These are phyloP conservation scores for Gymnosoma rotundatum DNA, from an alignment of 2,888 invertebrate genomes.

Conservation along the genomic window DNA sequence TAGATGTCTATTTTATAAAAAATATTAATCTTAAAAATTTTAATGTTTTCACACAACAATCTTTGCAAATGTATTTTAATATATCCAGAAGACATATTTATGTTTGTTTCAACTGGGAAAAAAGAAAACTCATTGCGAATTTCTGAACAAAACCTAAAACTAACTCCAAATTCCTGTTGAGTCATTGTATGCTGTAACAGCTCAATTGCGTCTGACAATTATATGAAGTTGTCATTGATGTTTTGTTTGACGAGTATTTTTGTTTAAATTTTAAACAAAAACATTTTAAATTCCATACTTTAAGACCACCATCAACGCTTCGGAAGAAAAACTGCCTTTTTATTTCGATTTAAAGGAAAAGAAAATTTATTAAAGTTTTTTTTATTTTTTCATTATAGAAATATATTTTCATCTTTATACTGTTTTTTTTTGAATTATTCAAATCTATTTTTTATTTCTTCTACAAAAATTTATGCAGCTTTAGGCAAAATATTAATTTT, in stretches of 20 bases:
- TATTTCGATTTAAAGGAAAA: neutral
- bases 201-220: conserved; percentile 44
- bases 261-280: neutral
- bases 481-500: neutral
- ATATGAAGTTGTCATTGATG: conserved; percentile 36
- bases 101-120: neutral
- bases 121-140: conserved; percentile 44
- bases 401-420: neutral
- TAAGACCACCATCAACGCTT: conserved; percentile 36
- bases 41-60: no score
- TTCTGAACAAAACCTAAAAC: neutral
- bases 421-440: neutral
- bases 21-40: no score
- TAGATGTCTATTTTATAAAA: no score
- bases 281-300: neutral
- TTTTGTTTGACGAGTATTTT: conserved; percentile 4
- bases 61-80: no score
- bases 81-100: neutral
- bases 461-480: neutral
- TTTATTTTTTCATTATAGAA: neutral
- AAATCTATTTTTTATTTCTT: neutral
- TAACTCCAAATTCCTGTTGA: conserved; percentile 34
- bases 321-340: neutral
- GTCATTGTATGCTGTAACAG: conserved; percentile 45
- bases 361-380: neutral